Evolutionary conservation across 2,113 vertebrate genomes (phyloP).

Genomic region (Geococcyx californianus): DNA sequence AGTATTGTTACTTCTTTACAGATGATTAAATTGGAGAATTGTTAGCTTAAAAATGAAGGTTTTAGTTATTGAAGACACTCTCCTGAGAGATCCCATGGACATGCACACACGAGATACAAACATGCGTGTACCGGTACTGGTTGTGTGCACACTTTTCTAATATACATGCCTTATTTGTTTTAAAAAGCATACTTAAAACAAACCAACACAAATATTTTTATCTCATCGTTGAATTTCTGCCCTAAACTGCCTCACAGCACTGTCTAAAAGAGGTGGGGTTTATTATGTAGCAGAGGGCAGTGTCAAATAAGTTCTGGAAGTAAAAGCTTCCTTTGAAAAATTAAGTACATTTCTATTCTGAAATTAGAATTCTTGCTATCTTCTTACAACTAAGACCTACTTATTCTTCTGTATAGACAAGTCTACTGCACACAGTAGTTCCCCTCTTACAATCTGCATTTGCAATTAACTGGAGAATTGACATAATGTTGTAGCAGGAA

Average conservation of each 20-base stretch:
- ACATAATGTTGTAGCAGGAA: background rate
- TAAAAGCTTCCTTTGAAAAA: background rate
- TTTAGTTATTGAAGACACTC: background rate
- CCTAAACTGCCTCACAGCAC: background rate
- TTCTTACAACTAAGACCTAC: background rate
- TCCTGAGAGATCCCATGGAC: background rate
- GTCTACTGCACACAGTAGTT: background rate
- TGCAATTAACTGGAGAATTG: constrained; percentile 16
- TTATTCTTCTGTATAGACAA: background rate
- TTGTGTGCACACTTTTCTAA: background rate
- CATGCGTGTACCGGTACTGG: background rate
- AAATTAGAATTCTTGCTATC: background rate
- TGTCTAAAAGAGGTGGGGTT: background rate
- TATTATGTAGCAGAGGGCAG: background rate
- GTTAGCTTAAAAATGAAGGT: background rate
- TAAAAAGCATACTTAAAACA: background rate
- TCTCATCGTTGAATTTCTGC: background rate
- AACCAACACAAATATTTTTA: background rate
- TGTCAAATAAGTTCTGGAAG: background rate
- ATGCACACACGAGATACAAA: background rate
- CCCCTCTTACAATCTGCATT: background rate
- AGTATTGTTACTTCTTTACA: background rate
- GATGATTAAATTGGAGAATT: background rate
- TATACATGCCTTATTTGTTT: background rate
- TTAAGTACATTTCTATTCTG: background rate